phyloP scores from a whole-genome alignment of 2,113 vertebrate genomes.

The Falcunculus frontatus region DNA sequence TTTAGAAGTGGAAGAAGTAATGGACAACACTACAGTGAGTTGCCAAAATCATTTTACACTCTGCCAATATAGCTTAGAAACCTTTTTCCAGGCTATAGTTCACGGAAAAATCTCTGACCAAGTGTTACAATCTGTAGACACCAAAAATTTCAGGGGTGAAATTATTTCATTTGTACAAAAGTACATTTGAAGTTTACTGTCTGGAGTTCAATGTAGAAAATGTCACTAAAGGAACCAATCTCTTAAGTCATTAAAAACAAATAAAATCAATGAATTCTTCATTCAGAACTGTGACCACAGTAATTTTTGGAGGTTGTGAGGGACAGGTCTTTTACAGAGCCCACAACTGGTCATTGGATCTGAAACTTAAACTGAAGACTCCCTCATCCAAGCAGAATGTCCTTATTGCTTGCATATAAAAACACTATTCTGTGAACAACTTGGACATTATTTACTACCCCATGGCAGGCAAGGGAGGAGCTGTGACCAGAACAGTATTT shows the following conservation, averaged over 20 bases:
- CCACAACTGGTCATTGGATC: not conserved
- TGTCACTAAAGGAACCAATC: not conserved
- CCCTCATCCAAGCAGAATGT: not conserved
- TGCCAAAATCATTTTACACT: not conserved
- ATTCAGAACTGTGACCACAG: not conserved
- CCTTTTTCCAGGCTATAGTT: not conserved
- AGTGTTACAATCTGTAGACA: not conserved
- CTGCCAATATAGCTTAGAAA: not conserved
- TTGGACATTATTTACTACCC: not conserved
- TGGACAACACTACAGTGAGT: not conserved
- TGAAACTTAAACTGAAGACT: not conserved
- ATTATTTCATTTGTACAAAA: not conserved
- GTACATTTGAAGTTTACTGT: not conserved
- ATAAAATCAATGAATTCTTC: not conserved
- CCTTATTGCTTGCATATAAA: not conserved
- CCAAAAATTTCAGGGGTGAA: not conserved
- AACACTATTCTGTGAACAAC: not conserved
- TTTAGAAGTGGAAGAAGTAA: not conserved
- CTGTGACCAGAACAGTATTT: not conserved
- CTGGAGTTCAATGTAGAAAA: not conserved
- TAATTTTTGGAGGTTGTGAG: not conserved
- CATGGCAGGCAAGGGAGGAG: not conserved
- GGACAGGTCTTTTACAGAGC: not conserved
- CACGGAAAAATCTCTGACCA: not conserved
- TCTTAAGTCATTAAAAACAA: not conserved